These are phyloP conservation scores for Taurulus bubalis DNA, from an alignment of 2,113 vertebrate species.

Conservation along the genomic window DNA sequence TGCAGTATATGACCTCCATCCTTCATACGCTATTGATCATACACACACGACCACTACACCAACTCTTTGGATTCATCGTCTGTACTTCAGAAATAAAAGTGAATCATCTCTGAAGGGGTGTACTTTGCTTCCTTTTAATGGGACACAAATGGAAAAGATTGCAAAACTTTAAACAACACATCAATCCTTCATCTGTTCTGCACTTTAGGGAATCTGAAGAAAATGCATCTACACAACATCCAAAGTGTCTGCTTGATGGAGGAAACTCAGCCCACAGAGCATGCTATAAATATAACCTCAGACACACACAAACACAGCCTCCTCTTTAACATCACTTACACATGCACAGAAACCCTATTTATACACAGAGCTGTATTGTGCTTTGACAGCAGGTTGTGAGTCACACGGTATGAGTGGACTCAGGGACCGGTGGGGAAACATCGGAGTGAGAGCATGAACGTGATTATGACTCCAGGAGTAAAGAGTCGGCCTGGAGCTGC, in stretches of 20 bases:
- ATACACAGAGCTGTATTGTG: slow-evolving; percentile 18
- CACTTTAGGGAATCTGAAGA: background rate
- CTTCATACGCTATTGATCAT: too few species aligned
- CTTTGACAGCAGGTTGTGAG: slow-evolving; percentile 32
- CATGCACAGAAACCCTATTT: background rate
- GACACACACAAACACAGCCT: background rate
- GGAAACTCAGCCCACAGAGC: background rate
- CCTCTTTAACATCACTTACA: background rate
- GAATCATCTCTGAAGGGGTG: too few species aligned
- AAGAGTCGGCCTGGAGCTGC: slow-evolving; percentile 21
- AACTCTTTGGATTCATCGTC: too few species aligned
- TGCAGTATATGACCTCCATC: too few species aligned
- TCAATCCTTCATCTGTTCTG: background rate
- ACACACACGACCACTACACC: too few species aligned
- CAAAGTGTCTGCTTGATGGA: too few species aligned
- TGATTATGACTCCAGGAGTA: slow-evolving; percentile 42
- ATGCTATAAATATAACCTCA: background rate
- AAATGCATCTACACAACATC: background rate
- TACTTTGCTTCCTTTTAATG: background rate
- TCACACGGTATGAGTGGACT: slow-evolving; percentile 24
- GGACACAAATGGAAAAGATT: background rate
- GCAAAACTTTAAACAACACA: too few species aligned
- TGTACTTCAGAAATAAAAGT: too few species aligned
- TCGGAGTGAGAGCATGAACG: slow-evolving; percentile 9
- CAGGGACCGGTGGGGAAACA: slow-evolving; percentile 25